Base-by-base conservation (phyloP, 1,140 invertebrate genomes). In the Scaptodrosophila lebanonensis region DNA sequence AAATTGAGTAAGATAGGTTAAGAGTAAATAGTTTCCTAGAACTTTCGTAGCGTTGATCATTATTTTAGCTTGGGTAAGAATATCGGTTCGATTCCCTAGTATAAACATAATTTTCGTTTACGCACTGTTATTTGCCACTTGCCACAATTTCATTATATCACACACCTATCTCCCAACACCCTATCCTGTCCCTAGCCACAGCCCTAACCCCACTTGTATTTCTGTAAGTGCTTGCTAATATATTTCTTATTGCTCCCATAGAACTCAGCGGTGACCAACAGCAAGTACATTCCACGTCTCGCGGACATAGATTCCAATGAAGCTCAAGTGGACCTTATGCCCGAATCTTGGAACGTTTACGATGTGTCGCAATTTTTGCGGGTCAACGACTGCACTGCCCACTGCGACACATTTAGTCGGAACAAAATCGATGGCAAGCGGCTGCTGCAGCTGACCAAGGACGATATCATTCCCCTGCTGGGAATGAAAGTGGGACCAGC, bases 401-500 rank as follows among this genome's bases (percentile, higher is more conserved):
- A 97, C 85, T 95, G 94, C 85, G 92, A 95, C 76, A 93, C 92
- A 56, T 97, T 98, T 86, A 92, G 89, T 63, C 66, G 79, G 1
- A 84, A 83, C 42, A 92, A 93, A 85, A 92, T 98, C 57, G 93
- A 94, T 79, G 96, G 96, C 0, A 91, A 92, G 47, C 90, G 90
- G 73, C 88, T 98, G 66, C 87, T 97, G 29, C 90, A 91, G 43
- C 87, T 98, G 36, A 93, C 92, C 25, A 96, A 97, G 88, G 95
- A 97, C 83, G 92, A 97, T 87, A 95, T 97, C 45, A 93, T 97
- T 63, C 93, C 94, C 77, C 89, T 97, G 20, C 93, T 96, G 8
- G 93, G 95, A 61, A 96, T 95, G 89, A 98, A 97, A 90, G 95
- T 98, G 48, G 97, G 97, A 2, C 96, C 96, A 4, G 96, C 95